Base-by-base conservation (phyloP, 2,888 invertebrate genomes). In the Phlogophora meticulosa region DNA sequence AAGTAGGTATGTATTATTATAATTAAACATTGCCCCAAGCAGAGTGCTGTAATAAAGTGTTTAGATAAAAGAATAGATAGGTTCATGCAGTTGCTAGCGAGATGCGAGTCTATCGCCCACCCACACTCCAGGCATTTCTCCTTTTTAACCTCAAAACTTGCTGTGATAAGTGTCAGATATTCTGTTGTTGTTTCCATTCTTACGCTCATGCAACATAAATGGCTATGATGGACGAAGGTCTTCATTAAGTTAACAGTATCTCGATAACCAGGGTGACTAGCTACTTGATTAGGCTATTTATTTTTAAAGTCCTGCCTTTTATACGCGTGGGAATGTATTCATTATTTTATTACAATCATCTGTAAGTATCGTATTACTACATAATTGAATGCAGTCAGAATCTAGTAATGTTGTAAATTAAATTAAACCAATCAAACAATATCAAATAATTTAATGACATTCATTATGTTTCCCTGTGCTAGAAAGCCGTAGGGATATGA, bases 401-500 rank as follows among this genome's bases (percentile, higher is more conserved):
- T 24, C 32, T 36, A 13, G 28, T 51, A 49, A 69, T 42, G 10
- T 46, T 66, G 67, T 40, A 22, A 28, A 46, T 51, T 20, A 52
- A 57, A 42, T 42, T 0, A 43, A 42, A 22, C 32, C 9, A 51
- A 55, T 55, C 43, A 52, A 43, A 73, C 20, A 73, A 32, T 24
- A 68, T 61, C 59, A 60, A 75, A 63, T 68, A 61, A 56, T 45
- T 57, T 52, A 65, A 72, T 76, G 51, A 60, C 58, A 28, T 55
- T 76, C 9, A 77, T 72, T 65, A 72, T 55, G 36, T 68, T 68
- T 63, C 62, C 64, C 58, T 51, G 66, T 64, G 24, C 59, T 60
- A 79, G 72, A 76, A 82, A 81, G 73, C 45, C 42, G 57, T 43
- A 63, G 66, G 82, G 69, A 81, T 81, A 77, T 73, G 71, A 74